A percentile compares a stretch with the other conserved stretches of the same genome.
Conservation (phyloP, 2,797 vertebrate genomes). For the Taenioides sp. region DNA sequence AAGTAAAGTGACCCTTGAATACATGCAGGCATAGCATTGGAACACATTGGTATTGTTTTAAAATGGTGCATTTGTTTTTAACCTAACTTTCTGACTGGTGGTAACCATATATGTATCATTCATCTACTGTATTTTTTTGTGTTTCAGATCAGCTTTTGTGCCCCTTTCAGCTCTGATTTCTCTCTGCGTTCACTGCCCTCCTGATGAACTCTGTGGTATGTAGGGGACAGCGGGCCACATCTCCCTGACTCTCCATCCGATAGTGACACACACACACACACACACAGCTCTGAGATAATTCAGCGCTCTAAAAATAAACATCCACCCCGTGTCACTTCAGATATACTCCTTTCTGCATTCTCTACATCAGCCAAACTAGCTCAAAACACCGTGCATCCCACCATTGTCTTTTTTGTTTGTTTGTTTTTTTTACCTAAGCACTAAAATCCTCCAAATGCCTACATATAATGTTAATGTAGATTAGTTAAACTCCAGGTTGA, state of each 20-base stretch:
- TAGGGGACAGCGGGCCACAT: slow-evolving; percentile 68
- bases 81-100: not conserved
- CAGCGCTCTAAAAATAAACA: slow-evolving; percentile 76
- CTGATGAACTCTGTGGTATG: slow-evolving; percentile 70
- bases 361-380: slow-evolving; percentile 35
- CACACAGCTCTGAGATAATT: slow-evolving; percentile 71
- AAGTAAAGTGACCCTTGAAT: not conserved
- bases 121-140: slow-evolving; percentile 16
- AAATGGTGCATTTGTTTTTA: not conserved
- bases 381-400: slow-evolving; percentile 40
- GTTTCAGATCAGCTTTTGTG: slow-evolving; percentile 24
- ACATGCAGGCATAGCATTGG: not conserved
- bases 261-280: slow-evolving; percentile 41
- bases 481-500: slow-evolving; percentile 11
- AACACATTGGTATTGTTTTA: not conserved
- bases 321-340: slow-evolving; percentile 75
- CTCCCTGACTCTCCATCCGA: slow-evolving; percentile 59
- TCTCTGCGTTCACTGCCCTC: slow-evolving; percentile 61
- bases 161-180: slow-evolving; percentile 63
- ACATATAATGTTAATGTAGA: not conserved
- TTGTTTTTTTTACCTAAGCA: not conserved
- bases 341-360: slow-evolving; percentile 52
- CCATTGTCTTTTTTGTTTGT: no score
- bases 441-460: no score
- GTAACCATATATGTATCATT: not conserved